Conservation (phyloP, 2,888 invertebrate species). For the Megastigmus dorsalis region DNA sequence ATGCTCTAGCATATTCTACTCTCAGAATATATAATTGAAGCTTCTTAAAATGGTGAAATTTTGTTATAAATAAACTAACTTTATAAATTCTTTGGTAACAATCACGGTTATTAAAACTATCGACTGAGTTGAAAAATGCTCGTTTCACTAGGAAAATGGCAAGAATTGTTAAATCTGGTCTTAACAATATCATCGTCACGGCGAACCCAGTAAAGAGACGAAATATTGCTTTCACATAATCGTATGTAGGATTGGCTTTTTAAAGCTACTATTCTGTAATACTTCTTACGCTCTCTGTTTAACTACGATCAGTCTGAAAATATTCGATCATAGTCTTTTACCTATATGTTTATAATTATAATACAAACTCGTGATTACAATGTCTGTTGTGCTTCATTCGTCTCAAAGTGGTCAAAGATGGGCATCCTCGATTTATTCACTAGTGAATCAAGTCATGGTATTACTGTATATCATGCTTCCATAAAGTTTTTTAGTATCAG, state of each 20-base stretch:
- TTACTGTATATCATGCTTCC: not conserved
- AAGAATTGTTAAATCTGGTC: constrained; percentile 7
- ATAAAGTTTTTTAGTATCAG: not conserved
- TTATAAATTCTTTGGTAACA: constrained; percentile 44
- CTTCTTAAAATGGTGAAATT: not conserved
- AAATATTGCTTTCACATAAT: constrained; percentile 44
- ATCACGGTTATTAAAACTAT: constrained; percentile 26
- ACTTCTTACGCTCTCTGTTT: constrained; percentile 18
- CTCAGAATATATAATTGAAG: not conserved
- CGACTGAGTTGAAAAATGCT: constrained; percentile 1
- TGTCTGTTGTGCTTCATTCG: constrained; percentile 30
- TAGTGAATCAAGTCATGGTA: not conserved
- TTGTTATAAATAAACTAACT: constrained; percentile 16
- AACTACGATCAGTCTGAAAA: constrained; percentile 47
- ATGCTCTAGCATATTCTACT: not conserved
- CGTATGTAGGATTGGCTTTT: not conserved
- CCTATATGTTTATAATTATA: constrained; percentile 31
- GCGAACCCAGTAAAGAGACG: constrained; percentile 25
- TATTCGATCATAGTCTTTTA: constrained; percentile 45
- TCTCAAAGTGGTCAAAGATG: constrained; percentile 27
- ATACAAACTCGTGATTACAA: constrained; percentile 23
- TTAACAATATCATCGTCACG: constrained; percentile 17
- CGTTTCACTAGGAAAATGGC: constrained; percentile 25
- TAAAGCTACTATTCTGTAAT: constrained; percentile 28
- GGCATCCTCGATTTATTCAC: constrained; percentile 33